Base-by-base conservation (phyloP, 2,113 vertebrate genomes). In the Pseudolaguvia tuberculata region DNA sequence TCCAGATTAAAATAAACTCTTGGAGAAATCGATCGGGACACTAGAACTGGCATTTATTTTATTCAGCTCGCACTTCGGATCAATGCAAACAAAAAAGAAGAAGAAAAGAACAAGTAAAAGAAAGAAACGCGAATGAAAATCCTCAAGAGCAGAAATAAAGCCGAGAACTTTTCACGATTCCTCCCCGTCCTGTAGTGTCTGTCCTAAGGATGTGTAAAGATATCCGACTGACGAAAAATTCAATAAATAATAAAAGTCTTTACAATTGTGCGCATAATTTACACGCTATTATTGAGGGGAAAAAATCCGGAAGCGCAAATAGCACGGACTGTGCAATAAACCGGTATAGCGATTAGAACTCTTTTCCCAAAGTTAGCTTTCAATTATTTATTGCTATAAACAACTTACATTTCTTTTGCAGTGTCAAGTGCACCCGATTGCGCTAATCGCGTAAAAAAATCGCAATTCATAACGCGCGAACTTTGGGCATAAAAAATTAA, bases 11-110 rank as follows among this genome's bases (percentile, higher is more conserved):
- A 96, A 93, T 93, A 95, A 72, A 94, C 92, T 92, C 88, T 91
- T 87, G 88, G 88, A 3, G 20, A 91, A 42, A 97, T 98, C 94
- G 96, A 98, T 95, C 93, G 78, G 42, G 90, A 89, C 87, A 92
- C 89, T 94, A 93, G 94, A 97, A 95, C 92, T 93, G 94, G 97
- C 94, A 95, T 98, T 97, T 93, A 97, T 96, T 98, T 98, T 94
- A 94, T 93, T 95, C 93, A 96, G 92, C 94, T 95, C 92, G 96
- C 90, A 92, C 93, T 94, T 94, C 92, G 87, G 93, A 98, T 97
- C 96, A 98, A 96, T 96, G 94, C 91, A 85, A 92, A 93, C 92
- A 84, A 92, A 93, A 93, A 96, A 94, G 93, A 96, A 93, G 93
- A 92, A 92, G 90, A 91, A 91, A 88, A 90, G 90, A 91, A 91